Conservation (phyloP, 2,113 vertebrate species). For the Excalfactoria chinensis region DNA sequence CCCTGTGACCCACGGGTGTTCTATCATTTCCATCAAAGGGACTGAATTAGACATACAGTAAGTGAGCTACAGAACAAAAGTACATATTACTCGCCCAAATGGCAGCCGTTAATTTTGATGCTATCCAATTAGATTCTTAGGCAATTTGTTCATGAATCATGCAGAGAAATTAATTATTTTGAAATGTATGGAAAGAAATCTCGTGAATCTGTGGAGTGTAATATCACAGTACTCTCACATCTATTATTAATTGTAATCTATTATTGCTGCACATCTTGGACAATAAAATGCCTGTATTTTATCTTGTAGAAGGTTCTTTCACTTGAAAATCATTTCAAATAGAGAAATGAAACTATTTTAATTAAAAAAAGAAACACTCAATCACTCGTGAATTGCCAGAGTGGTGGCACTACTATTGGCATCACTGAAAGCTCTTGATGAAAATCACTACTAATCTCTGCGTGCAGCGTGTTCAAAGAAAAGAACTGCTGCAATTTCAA, state of each 20-base stretch:
- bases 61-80: not conserved
- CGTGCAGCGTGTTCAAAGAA: not conserved
- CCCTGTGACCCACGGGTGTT: not conserved
- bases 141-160: slow-evolving; percentile 49
- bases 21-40: not conserved
- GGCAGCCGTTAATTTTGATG: slow-evolving; percentile 51
- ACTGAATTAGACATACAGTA: not conserved
- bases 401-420: not conserved
- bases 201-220: not conserved
- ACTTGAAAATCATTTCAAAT: not conserved
- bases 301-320: not conserved
- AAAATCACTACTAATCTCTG: not conserved
- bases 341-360: not conserved
- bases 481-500: not conserved
- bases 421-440: not conserved
- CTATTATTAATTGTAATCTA: slow-evolving; percentile 57
- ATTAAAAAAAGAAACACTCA: not conserved
- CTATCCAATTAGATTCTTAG: slow-evolving; percentile 35
- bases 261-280: not conserved
- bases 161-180: slow-evolving; percentile 47
- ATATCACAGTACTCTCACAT: not conserved
- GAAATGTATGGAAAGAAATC: slow-evolving; percentile 1
- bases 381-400: not conserved
- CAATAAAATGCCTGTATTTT: slow-evolving; percentile 6
- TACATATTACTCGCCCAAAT: not conserved